Evolutionary conservation across 2,797 vertebrate genomes (phyloP), one percentile per base, ranked within the genome.

Genomic region (Pseudopleuronectes americanus): DNA sequence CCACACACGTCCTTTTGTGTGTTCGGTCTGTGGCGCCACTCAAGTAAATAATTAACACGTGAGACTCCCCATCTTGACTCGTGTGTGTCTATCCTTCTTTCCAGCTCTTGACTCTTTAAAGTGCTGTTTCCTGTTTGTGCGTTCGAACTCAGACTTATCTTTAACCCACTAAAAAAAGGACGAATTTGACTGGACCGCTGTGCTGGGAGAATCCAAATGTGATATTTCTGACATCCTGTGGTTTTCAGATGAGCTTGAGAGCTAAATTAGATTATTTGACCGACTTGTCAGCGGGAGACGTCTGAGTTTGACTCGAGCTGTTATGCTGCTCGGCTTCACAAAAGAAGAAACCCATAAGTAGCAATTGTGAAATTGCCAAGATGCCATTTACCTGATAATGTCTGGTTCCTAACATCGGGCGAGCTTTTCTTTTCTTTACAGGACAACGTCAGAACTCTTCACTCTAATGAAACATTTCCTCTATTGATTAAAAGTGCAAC

Each of bases 1-100:
- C 80, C 76, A 77, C 80, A 59, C 81, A 53, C 74, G 67, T 84
- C 64, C 79, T 68, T 80, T 58, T 78, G 60, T 83, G 78, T 73
- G 74, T 87, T 91, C 85, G 83, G 81, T 71, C 71, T 82, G 67
- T 66, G 49, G 28, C 77, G 58, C 54, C 75, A 81, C 67, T 86
- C 73, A 60, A 86, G 73, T 78, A 81, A 76, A 85, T 87, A 86
- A 90, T 88, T 79, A 85, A 79, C 78, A 82, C 64, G 78, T 85
- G 64, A 48, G 68, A 71, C 3, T 7, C 24, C 41, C 21, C 51
- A 60, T 78, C 64, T 75, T 74, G 58, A 70, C 64, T 79, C 56
- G 2, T 53, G 41, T 6, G 13, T 53, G 57, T 49, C 38, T 24
- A 23, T 23, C 47, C 8, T 41, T 75, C 49, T 59, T 59, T 8